Conservation (phyloP, 1,140 invertebrate genomes). For the Temnothorax curvispinosus region DNA sequence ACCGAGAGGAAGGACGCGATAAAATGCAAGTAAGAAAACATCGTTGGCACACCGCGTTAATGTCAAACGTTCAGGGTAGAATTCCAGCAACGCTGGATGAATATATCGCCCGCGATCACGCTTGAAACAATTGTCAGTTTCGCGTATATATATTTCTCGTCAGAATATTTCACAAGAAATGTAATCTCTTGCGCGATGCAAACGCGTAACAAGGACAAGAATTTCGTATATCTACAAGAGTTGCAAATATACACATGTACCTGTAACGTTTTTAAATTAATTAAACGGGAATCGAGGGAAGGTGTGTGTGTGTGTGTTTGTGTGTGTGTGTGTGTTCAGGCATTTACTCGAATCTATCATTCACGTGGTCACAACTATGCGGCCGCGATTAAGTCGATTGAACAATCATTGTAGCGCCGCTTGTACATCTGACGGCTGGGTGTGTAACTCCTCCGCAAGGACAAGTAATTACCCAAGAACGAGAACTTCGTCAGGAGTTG, state of each 20-base stretch:
- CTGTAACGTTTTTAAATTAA: neutral
- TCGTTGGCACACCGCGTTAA: slow-evolving; percentile 5
- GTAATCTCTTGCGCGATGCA: neutral
- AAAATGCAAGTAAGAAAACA: slow-evolving; percentile 59
- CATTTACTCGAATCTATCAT: slow-evolving; percentile 13
- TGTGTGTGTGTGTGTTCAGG: neutral
- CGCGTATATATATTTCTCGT: neutral
- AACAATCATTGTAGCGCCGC: slow-evolving; percentile 64
- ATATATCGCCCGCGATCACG: neutral
- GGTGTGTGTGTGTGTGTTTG: neutral
- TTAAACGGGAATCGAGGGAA: neutral
- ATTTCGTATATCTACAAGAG: neutral
- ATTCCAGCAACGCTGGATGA: neutral
- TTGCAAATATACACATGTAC: neutral
- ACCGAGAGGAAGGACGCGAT: slow-evolving; percentile 38
- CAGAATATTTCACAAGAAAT: neutral
- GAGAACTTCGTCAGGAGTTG: slow-evolving; percentile 69
- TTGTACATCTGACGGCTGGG: slow-evolving; percentile 61
- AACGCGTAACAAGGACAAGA: neutral
- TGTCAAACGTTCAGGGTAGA: neutral
- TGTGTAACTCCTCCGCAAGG: slow-evolving; percentile 61
- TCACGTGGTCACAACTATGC: slow-evolving; percentile 15
- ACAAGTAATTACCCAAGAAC: slow-evolving; percentile 69
- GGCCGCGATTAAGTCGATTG: slow-evolving; percentile 70
- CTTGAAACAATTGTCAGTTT: neutral